phyloP scores from a whole-genome alignment of 23 tunicate species.

The Ciona savignyi region DNA sequence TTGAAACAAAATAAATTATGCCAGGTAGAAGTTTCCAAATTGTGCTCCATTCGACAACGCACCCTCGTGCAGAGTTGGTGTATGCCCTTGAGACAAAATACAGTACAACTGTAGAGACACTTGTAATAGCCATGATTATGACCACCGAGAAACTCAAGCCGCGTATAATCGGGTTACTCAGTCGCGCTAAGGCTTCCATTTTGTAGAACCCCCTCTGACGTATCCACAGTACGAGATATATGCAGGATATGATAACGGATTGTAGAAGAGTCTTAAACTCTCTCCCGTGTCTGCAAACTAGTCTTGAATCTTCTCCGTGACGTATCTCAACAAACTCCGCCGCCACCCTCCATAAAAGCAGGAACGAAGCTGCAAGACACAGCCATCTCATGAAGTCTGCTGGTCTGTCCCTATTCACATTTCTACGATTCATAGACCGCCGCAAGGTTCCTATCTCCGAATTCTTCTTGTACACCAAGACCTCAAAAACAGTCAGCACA shows the following conservation, averaged over 20 bases:
- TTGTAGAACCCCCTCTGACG: conserved; percentile 65
- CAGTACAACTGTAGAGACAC: conserved; percentile 28
- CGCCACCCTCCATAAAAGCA: conserved; percentile 14
- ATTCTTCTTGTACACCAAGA: neutral
- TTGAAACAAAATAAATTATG: conserved; percentile 29
- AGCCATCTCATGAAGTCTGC: conserved; percentile 54
- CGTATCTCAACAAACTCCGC: conserved; percentile 42
- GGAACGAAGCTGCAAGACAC: conserved; percentile 22
- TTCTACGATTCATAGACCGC: neutral
- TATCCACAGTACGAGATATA: conserved; percentile 65
- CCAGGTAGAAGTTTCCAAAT: conserved; percentile 54
- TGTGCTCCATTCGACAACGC: conserved; percentile 21
- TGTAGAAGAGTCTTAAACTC: conserved; percentile 32
- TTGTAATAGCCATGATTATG: conserved; percentile 40
- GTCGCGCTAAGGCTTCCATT: conserved; percentile 15
- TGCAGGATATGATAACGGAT: conserved; percentile 26
- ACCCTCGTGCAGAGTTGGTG: conserved; percentile 26
- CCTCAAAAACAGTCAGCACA: neutral
- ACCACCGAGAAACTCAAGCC: conserved; percentile 38
- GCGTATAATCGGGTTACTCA: conserved; percentile 14
- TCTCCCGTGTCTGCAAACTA: conserved; percentile 25
- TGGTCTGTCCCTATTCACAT: neutral
- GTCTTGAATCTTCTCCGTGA: conserved; percentile 9
- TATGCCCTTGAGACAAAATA: conserved; percentile 36
- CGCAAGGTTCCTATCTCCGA: neutral